Evolutionary conservation across 1,140 invertebrate species (phyloP), one percentile per base, ranked within the genome.

Genomic region (Calliopsis andreniformis): DNA sequence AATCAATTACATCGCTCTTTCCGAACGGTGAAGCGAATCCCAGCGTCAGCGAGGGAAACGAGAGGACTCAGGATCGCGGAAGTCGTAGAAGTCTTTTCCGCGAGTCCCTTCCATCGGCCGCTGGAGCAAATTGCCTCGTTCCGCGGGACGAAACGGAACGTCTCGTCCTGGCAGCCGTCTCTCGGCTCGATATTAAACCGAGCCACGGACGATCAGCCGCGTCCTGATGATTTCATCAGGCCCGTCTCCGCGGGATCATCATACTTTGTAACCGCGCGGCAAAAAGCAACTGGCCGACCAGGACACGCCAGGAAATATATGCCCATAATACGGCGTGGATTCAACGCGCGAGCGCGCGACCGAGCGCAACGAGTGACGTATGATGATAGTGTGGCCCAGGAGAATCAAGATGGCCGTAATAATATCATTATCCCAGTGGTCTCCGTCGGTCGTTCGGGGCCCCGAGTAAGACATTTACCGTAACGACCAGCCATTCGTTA

Each of bases 361-460:
- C 82, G 79, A 68, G 81, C 86, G 62, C 83, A 78, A 84, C 83
- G 83, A 82, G 86, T 89, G 88, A 89, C 88, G 86, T 89, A 89
- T 89, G 88, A 89, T 89, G 88, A 89, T 89, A 89, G 88, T 82
- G 77, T 79, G 71, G 76, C 78, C 86, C 79, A 78, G 77, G 87
- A 83, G 86, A 88, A 89, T 89, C 87, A 89, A 88, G 86, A 89
- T 88, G 88, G 84, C 84, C 84, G 86, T 89, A 88, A 89, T 89
- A 89, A 89, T 88, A 89, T 89, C 88, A 89, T 89, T 89, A 89
- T 87, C 86, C 78, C 87, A 81, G 86, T 83, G 86, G 82, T 85
- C 75, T 82, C 72, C 80, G 71, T 83, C 80, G 77, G 78, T 61
- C 66, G 78, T 82, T 70, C 79, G 69, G 62, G 58, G 78, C 78